These are phyloP conservation scores for Cryptotis parvus DNA, from an alignment of 2,113 vertebrate species.

Conservation along the genomic window DNA sequence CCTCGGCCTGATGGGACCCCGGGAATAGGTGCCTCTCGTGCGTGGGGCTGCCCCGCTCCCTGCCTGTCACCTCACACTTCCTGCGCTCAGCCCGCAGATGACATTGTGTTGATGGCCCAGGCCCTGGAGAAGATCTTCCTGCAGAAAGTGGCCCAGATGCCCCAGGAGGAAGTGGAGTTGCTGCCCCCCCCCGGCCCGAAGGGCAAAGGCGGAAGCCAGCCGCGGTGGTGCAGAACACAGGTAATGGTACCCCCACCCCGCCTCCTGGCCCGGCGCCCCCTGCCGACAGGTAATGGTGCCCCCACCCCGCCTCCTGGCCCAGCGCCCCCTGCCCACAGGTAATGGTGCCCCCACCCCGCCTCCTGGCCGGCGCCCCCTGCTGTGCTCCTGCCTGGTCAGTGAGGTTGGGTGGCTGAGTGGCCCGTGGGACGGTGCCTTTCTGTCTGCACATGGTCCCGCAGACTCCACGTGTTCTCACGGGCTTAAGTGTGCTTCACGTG, in stretches of 20 bases:
- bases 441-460: background rate
- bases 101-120: slow-evolving; percentile 99
- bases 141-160: slow-evolving; percentile 96
- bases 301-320: too few species aligned
- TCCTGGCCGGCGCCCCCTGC: background rate
- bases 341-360: too few species aligned
- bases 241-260: too few species aligned
- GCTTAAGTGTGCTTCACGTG: too few species aligned
- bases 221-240: slow-evolving; percentile 84
- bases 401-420: too few species aligned
- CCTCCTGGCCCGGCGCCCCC: too few species aligned
- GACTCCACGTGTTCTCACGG: background rate
- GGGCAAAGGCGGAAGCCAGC: slow-evolving; percentile 91
- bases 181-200: slow-evolving; percentile 91
- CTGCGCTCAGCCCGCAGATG: slow-evolving; percentile 94
- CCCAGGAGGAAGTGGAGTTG: slow-evolving; percentile 94
- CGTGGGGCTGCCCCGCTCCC: background rate
- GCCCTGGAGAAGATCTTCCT: slow-evolving; percentile 97
- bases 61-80: background rate
- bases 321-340: too few species aligned
- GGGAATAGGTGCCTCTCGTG: too few species aligned
- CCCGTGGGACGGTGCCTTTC: background rate
- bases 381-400: background rate
- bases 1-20: too few species aligned
- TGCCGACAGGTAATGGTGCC: slow-evolving; percentile 87